Evolutionary conservation across 1,140 invertebrate genomes (phyloP).

Genomic region (Xylocopa sonorina): DNA sequence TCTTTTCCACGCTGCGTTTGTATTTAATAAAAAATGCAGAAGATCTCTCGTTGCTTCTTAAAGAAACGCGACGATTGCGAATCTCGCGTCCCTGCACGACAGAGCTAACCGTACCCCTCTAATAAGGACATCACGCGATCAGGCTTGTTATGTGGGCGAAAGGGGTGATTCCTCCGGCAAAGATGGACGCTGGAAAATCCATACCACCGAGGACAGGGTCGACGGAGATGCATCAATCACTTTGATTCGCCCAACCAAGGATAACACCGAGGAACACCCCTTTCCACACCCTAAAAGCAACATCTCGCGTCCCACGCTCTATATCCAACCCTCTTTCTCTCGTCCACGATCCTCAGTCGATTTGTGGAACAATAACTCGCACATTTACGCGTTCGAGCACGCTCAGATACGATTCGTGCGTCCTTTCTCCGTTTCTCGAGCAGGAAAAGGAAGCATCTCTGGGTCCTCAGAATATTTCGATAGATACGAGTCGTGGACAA

Average conservation of each 20-base stretch:
- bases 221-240: constrained; percentile 40
- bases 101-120: background rate
- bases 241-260: constrained; percentile 27
- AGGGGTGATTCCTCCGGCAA: background rate
- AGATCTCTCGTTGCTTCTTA: too few relatives aligned
- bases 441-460: too few relatives aligned
- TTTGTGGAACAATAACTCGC: background rate
- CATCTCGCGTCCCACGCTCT: background rate
- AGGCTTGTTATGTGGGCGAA: background rate
- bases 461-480: too few relatives aligned
- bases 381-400: background rate
- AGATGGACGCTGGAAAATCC: constrained; percentile 41
- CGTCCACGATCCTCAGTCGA: too few relatives aligned
- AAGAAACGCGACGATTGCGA: too few relatives aligned
- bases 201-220: constrained; percentile 13
- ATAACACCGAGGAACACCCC: constrained; percentile 13
- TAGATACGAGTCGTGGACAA: background rate
- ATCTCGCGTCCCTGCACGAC: fast-evolving
- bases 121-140: background rate
- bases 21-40: too few relatives aligned
- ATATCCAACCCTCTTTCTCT: background rate
- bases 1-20: too few relatives aligned
- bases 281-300: background rate
- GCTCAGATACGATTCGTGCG: too few relatives aligned
- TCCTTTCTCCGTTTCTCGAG: too few relatives aligned